Conservation (phyloP, 2,113 vertebrate species). For the Misgurnus mizolepis region DNA sequence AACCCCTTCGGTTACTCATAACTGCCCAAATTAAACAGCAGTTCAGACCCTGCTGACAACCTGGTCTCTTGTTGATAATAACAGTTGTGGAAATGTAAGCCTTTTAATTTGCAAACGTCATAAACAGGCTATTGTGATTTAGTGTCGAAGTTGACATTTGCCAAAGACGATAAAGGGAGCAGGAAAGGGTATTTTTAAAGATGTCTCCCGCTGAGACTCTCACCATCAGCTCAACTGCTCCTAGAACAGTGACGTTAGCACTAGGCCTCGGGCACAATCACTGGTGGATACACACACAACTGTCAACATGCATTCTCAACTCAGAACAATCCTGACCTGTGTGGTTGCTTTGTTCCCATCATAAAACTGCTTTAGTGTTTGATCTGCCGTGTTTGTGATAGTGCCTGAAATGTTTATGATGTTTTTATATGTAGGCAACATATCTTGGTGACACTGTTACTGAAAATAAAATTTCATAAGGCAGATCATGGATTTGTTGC, state of each 20-base stretch:
- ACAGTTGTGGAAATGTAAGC: background rate
- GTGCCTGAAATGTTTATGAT: too few relatives aligned
- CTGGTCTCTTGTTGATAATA: constrained; percentile 6
- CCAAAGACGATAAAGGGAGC: constrained; percentile 15
- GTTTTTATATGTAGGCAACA: background rate
- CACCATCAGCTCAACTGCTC: constrained; percentile 55
- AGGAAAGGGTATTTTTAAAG: constrained; percentile 32
- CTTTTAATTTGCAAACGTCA: constrained; percentile 1
- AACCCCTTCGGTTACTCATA: constrained; percentile 38
- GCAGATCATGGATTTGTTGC: background rate
- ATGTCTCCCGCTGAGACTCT: constrained; percentile 44
- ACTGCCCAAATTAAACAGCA: constrained; percentile 18
- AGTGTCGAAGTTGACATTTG: constrained; percentile 31
- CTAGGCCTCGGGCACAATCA: constrained; percentile 50
- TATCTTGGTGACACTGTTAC: background rate
- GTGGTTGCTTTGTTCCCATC: constrained; percentile 11
- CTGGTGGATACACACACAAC: constrained; percentile 56
- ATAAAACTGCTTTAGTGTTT: background rate
- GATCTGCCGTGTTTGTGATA: too few relatives aligned
- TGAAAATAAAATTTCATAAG: too few relatives aligned
- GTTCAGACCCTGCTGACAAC: constrained; percentile 5
- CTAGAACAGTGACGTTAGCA: constrained; percentile 19
- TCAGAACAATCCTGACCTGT: constrained; percentile 5
- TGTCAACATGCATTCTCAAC: constrained; percentile 66
- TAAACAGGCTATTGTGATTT: constrained; percentile 49